phyloP scores from a whole-genome alignment of 1,140 invertebrate genomes.

The Pentalonia nigronervosa region DNA sequence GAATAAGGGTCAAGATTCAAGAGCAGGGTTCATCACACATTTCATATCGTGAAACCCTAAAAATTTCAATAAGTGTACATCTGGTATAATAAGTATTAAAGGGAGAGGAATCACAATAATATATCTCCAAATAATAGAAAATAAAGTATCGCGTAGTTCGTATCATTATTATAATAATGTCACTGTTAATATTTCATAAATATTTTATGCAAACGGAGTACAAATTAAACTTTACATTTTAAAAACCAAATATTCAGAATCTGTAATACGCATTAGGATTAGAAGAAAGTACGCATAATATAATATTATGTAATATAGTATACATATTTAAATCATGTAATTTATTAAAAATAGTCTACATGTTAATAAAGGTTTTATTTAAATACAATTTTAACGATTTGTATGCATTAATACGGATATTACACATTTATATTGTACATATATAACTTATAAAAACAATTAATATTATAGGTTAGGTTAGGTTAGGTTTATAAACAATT shows the following conservation, averaged over 20 bases:
- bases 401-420: background rate
- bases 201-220: background rate
- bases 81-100: background rate
- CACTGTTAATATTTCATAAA: background rate
- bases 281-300: background rate
- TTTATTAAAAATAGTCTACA: background rate
- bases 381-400: background rate
- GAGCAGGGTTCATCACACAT: conserved; percentile 22
- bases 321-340: background rate
- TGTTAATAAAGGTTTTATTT: background rate
- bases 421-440: background rate
- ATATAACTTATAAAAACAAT: no score
- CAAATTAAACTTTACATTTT: background rate
- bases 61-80: conserved; percentile 24
- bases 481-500: no score
- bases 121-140: background rate
- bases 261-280: background rate
- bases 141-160: background rate
- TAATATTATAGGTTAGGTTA: no score
- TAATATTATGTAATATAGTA: background rate
- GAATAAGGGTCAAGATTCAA: conserved; percentile 49
- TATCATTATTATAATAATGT: background rate
- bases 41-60: conserved; percentile 18
- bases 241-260: background rate
- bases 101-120: conserved; percentile 5